Evolutionary conservation across 2,797 vertebrate genomes (phyloP).

Genomic region (Margarornis squamiger): DNA sequence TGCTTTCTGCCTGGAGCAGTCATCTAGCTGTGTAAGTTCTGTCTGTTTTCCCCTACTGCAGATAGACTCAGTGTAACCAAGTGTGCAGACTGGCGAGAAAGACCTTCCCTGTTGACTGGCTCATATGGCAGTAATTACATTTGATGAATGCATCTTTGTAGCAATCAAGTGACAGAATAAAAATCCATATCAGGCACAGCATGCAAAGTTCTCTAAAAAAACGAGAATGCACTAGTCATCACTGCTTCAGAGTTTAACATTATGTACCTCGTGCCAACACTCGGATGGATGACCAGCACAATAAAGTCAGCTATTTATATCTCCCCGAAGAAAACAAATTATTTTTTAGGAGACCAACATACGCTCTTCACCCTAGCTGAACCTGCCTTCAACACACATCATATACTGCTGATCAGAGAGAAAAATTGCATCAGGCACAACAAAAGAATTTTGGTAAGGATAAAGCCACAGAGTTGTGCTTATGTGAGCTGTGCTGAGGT

Average conservation of each 20-base stretch:
- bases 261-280: neutral
- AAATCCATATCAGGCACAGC: neutral
- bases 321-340: neutral
- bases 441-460: neutral
- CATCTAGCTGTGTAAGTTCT: neutral
- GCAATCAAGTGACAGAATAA: neutral
- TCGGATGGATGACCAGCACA: neutral
- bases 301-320: constrained; percentile 33
- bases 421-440: neutral
- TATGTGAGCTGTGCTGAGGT: neutral
- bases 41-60: neutral
- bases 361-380: constrained; percentile 24
- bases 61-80: neutral
- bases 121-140: neutral
- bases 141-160: constrained; percentile 21
- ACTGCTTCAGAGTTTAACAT: neutral
- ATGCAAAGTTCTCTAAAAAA: neutral
- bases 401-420: neutral
- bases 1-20: neutral
- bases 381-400: neutral
- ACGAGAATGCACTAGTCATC: neutral
- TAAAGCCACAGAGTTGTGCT: neutral
- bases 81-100: neutral
- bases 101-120: neutral
- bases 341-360: neutral